Evolutionary conservation across 2,888 invertebrate genomes (phyloP).

Genomic region (Cephalotes varians): DNA sequence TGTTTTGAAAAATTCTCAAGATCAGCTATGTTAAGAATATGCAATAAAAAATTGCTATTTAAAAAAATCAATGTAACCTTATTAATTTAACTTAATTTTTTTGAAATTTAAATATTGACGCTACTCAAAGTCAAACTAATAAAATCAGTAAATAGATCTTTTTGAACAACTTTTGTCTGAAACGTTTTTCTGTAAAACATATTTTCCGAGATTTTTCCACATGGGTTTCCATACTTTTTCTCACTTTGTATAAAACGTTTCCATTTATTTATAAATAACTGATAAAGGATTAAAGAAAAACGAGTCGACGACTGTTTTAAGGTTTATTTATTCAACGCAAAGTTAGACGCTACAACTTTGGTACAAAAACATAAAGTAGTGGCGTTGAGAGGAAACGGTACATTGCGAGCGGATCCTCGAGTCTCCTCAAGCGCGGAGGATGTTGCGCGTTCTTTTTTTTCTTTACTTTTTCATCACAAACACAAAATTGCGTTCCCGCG

Average conservation of each 20-base stretch:
- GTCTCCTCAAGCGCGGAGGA: conserved; percentile 71
- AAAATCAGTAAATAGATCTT: too few species aligned
- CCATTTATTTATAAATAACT: background rate
- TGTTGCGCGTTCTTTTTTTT: conserved; percentile 41
- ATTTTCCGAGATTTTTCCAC: too few species aligned
- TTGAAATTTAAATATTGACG: too few species aligned
- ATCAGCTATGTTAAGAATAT: too few species aligned
- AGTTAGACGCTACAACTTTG: conserved; percentile 86
- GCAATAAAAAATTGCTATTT: too few species aligned
- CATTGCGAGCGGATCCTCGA: conserved; percentile 76
- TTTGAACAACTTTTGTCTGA: too few species aligned
- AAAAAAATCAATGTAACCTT: too few species aligned
- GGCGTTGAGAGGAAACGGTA: conserved; percentile 81
- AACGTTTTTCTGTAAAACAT: too few species aligned
- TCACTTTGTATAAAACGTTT: background rate
- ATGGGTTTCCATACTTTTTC: too few species aligned
- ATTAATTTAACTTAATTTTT: too few species aligned
- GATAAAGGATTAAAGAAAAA: background rate
- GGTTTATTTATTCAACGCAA: conserved; percentile 85
- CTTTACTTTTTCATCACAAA: conserved; percentile 12
- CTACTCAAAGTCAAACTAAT: too few species aligned
- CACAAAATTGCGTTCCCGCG: conserved; percentile 5
- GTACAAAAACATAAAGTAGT: conserved; percentile 86
- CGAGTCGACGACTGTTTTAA: conserved; percentile 56
- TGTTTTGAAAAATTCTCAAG: too few species aligned